A percentile compares a stretch with the other conserved stretches of the same genome.
These are phyloP conservation scores for Rhimphoctona megacephalus DNA, from an alignment of 2,888 invertebrate genomes.

Conservation along the genomic window DNA sequence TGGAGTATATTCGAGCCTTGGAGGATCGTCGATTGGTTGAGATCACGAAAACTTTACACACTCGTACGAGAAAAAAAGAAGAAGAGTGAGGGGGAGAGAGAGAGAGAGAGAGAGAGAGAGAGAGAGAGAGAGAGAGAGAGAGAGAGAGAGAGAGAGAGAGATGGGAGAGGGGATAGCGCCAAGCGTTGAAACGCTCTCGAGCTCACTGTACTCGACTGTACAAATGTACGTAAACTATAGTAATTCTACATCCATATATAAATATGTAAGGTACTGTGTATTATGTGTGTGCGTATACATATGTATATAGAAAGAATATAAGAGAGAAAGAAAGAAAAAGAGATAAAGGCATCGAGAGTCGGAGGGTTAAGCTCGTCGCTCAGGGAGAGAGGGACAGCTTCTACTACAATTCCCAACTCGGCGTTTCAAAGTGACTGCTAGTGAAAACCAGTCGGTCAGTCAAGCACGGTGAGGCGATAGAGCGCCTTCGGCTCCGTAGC, in stretches of 20 bases:
- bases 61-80: background rate
- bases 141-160: constrained; percentile 8
- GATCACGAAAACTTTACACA: constrained; percentile 31
- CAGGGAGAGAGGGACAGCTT: constrained; percentile 70
- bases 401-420: constrained; percentile 74
- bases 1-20: constrained; percentile 23
- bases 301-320: constrained; percentile 10
- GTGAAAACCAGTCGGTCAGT: constrained; percentile 81
- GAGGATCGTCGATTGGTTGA: constrained; percentile 57
- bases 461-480: constrained; percentile 77
- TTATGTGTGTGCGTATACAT: background rate
- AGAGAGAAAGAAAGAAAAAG: constrained; percentile 48
- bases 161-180: constrained; percentile 50
- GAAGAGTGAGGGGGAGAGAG: no score
- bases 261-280: background rate
- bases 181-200: constrained; percentile 45
- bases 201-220: constrained; percentile 31
- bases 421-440: constrained; percentile 77
- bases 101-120: no score
- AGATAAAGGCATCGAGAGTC: constrained; percentile 60
- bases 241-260: constrained; percentile 34
- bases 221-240: constrained; percentile 53
- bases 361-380: constrained; percentile 61
- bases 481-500: constrained; percentile 70
- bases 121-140: background rate